phyloP scores from a whole-genome alignment of 2,113 vertebrate species.

The Rhynchomys soricoides region DNA sequence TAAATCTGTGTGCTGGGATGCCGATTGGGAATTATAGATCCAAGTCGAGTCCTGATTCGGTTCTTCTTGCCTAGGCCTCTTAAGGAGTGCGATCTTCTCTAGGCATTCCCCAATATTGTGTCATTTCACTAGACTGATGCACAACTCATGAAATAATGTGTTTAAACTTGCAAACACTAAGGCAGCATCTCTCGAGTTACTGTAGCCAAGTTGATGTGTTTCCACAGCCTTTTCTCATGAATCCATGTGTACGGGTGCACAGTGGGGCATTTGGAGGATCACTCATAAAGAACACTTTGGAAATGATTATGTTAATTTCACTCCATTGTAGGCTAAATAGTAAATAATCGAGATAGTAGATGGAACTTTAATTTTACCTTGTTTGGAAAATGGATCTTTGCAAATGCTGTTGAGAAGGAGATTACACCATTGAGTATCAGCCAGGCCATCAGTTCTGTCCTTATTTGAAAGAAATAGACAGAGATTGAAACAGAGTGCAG shows the following conservation, averaged over 20 bases:
- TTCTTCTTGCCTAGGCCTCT: background rate
- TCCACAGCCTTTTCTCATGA: background rate
- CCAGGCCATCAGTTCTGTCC: background rate
- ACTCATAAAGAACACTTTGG: background rate
- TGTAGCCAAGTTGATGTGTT: background rate
- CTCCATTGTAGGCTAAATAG: background rate
- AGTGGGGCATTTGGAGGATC: background rate
- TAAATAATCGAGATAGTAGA: background rate
- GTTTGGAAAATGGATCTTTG: slow-evolving; percentile 15
- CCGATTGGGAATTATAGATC: background rate
- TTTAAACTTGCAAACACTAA: background rate
- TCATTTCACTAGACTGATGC: background rate
- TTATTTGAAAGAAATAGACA: background rate
- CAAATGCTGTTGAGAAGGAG: background rate
- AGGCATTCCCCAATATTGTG: background rate
- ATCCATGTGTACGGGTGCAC: background rate
- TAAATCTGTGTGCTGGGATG: background rate
- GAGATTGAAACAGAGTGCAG: background rate
- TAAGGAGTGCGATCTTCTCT: background rate
- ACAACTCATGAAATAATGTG: background rate
- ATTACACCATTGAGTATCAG: background rate
- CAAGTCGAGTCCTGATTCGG: background rate
- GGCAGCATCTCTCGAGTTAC: background rate
- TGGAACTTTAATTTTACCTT: background rate
- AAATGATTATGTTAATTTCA: background rate